Percentiles rank a stretch among this genome's conserved stretches.
Conservation (phyloP, 2,797 vertebrate genomes). For the Harpagifer antarcticus region DNA sequence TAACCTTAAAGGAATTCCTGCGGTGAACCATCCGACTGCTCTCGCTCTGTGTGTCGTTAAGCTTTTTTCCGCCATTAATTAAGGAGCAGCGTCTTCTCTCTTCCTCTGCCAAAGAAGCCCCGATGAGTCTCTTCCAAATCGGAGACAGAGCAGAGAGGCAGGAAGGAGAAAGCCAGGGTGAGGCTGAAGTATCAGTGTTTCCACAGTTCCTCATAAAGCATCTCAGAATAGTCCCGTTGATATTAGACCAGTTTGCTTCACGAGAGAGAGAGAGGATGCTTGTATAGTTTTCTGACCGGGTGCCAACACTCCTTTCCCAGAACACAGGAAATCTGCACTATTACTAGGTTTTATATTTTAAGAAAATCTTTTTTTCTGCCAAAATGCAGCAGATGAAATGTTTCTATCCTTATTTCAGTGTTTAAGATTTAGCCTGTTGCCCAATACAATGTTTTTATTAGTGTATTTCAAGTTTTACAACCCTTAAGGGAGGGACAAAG, state of each 20-base stretch:
- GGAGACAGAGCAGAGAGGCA: constrained; percentile 30
- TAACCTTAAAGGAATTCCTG: constrained; percentile 59
- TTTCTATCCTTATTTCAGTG: neutral
- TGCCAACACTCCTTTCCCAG: neutral
- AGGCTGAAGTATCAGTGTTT: constrained; percentile 48
- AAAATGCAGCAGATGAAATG: accelerated
- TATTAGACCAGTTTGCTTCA: constrained; percentile 20
- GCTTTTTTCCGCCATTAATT: constrained; percentile 71
- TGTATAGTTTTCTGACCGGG: constrained; percentile 10
- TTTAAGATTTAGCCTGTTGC: neutral
- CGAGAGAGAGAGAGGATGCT: neutral
- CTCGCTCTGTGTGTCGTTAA: constrained; percentile 45
- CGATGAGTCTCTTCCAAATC: constrained; percentile 51
- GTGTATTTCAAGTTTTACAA: neutral
- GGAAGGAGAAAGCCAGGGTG: constrained; percentile 13
- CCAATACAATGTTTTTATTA: neutral
- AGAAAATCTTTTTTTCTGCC: accelerated
- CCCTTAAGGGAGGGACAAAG: neutral
- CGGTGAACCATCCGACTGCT: constrained; percentile 37
- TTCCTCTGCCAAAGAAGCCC: constrained; percentile 65
- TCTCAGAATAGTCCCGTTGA: constrained; percentile 55
- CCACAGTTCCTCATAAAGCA: constrained; percentile 48
- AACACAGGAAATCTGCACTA: neutral
- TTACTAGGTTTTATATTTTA: neutral
- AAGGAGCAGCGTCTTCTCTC: constrained; percentile 56